Base-by-base conservation (phyloP, 2,888 invertebrate genomes). In the Pinctada fucata region DNA sequence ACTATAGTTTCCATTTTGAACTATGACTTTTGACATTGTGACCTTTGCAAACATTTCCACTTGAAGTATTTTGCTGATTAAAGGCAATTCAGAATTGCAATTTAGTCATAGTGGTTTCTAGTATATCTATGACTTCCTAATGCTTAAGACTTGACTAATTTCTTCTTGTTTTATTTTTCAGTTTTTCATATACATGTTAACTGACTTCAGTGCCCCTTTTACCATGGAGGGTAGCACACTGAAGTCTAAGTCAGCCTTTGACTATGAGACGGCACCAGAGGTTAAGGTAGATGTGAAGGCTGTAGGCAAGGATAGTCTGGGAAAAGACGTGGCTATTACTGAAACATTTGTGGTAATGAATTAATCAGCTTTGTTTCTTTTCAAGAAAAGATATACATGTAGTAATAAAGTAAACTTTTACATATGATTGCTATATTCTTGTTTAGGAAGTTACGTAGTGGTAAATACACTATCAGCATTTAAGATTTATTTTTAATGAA, bases 261-360 rank as follows among this genome's bases (percentile, higher is more conserved):
- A 86, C 69, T 87, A 79, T 81, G 87, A 87, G 74, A 52, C 6
- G 0, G 31, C 64, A 4, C 72, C 82, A 8, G 67, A 58, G 8
- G 49, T 78, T 52, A 50, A 67, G 13, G 73, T 84, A 2, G 67
- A 64, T 48, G 76, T 87, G 3, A 68, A 67, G 47, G 83, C 76
- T 45, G 75, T 49, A 3, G 86, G 84, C 16, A 52, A 52, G 13
- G 84, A 83, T 4, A 71, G 65, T 52, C 82, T 76, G 8, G 66
- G 69, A 45, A 50, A 73, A 16, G 65, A 65, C 2, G 66, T 82
- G 2, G 58, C 72, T 5, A 52, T 81, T 2, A 16, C 52, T 6
- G 81, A 76, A 31, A 75, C 78, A 13, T 79, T 82, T 47, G 72
- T 64, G 77, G 82, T 82, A 52, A 70, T 72, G 47, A 48, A 31